A percentile compares a stretch with the other conserved stretches of the same genome.
phyloP scores from a whole-genome alignment of 2,797 vertebrate genomes.

The Decapterus maruadsi region DNA sequence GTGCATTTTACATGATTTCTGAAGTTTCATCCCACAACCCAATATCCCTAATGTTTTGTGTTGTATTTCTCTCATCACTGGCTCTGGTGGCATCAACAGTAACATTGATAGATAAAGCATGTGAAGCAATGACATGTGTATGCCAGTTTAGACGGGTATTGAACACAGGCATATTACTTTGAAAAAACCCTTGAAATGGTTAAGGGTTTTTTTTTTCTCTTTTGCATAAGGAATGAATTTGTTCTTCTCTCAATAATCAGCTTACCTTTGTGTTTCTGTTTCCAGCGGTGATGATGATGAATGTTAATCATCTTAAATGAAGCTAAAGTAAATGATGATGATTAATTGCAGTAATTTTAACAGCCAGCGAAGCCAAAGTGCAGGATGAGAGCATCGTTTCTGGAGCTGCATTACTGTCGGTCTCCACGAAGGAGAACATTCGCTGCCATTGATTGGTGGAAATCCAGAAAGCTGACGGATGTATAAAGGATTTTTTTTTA shows the following conservation, averaged over 20 bases:
- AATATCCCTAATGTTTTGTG: no score
- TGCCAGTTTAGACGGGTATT: background rate
- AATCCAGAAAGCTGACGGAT: background rate
- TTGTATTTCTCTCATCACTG: slow-evolving; percentile 9
- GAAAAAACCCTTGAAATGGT: background rate
- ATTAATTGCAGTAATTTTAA: slow-evolving; percentile 9
- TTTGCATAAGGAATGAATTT: slow-evolving; percentile 17
- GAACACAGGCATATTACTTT: slow-evolving; percentile 1
- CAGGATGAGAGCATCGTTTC: slow-evolving; percentile 12
- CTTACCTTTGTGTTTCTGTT: slow-evolving; percentile 30
- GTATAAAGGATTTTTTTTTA: background rate
- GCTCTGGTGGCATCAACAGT: background rate
- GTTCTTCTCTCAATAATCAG: background rate
- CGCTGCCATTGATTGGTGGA: background rate
- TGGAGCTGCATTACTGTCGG: background rate
- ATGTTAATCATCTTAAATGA: slow-evolving; percentile 9
- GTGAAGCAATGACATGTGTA: background rate
- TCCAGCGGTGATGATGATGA: slow-evolving; percentile 3
- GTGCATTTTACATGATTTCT: no score
- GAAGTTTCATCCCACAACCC: no score
- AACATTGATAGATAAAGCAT: background rate
- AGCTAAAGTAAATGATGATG: slow-evolving; percentile 14
- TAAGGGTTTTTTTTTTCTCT: slow-evolving; percentile 5
- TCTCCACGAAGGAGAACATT: background rate
- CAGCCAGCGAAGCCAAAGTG: background rate